A percentile compares a stretch with the other conserved stretches of the same genome.
Evolutionary conservation across 1,140 invertebrate species (phyloP).

Genomic region (Ceratina calcarata): DNA sequence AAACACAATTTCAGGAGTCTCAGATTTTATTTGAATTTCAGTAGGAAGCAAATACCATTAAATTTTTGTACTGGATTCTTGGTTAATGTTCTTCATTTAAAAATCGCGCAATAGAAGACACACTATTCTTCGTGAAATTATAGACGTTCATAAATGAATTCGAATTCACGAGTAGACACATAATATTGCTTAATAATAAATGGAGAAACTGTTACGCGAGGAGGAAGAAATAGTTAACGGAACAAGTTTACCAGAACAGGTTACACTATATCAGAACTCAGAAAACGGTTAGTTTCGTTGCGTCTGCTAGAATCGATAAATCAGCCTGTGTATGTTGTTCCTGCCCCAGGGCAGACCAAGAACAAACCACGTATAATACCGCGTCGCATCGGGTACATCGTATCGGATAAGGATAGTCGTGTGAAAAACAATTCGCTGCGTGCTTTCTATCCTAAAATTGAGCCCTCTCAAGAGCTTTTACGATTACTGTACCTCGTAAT

Average conservation of each 20-base stretch:
- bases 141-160: too few relatives aligned
- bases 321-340: constrained; percentile 15
- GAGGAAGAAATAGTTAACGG: constrained; percentile 1
- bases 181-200: too few relatives aligned
- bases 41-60: too few relatives aligned
- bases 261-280: not conserved
- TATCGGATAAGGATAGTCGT: constrained; percentile 29
- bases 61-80: too few relatives aligned
- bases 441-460: not conserved
- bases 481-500: not conserved
- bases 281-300: constrained; percentile 12
- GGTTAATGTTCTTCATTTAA: too few relatives aligned
- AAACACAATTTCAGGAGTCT: too few relatives aligned
- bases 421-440: constrained; percentile 29
- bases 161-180: too few relatives aligned
- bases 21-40: too few relatives aligned
- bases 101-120: too few relatives aligned
- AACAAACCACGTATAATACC: constrained; percentile 15
- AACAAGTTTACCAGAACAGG: not conserved
- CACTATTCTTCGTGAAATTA: too few relatives aligned
- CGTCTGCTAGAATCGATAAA: constrained; percentile 29
- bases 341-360: not conserved
- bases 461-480: not conserved
- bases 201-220: not conserved
- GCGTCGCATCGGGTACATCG: not conserved